These are phyloP conservation scores for Coenonympha arcania DNA, from an alignment of 2,888 invertebrate species.

Conservation along the genomic window DNA sequence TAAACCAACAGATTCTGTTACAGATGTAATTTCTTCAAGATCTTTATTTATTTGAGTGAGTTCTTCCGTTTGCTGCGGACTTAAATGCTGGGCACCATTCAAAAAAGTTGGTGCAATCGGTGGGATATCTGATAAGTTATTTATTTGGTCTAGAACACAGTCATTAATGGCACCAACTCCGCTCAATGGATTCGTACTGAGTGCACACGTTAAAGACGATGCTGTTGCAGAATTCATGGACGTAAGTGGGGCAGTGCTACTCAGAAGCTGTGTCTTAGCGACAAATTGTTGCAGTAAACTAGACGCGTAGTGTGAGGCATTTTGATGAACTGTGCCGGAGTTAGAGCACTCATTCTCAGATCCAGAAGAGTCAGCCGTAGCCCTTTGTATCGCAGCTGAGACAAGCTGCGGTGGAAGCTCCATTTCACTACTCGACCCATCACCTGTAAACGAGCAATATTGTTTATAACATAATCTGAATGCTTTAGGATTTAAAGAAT, in stretches of 20 bases:
- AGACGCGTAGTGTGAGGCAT: conserved; percentile 79
- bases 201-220: conserved; percentile 42
- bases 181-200: conserved; percentile 46
- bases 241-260: conserved; percentile 60
- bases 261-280: conserved; percentile 82
- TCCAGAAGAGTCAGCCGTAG: conserved; percentile 78
- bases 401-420: conserved; percentile 82
- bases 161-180: conserved; percentile 56
- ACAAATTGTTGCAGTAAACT: conserved; percentile 86
- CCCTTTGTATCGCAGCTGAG: conserved; percentile 83
- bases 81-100: conserved; percentile 55
- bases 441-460: conserved; percentile 52
- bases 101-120: conserved; percentile 57
- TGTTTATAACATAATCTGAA: not conserved
- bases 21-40: conserved; percentile 66
- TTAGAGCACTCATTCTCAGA: conserved; percentile 80
- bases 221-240: conserved; percentile 44
- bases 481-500: not conserved
- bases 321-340: conserved; percentile 68
- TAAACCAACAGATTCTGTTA: conserved; percentile 54
- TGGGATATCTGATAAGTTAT: conserved; percentile 53
- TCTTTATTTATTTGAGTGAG: conserved; percentile 67
- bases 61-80: conserved; percentile 68
- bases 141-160: conserved; percentile 61
- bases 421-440: conserved; percentile 82